Evolutionary conservation across 2,888 invertebrate species (phyloP).

Genomic region (Tenodera sinensis): DNA sequence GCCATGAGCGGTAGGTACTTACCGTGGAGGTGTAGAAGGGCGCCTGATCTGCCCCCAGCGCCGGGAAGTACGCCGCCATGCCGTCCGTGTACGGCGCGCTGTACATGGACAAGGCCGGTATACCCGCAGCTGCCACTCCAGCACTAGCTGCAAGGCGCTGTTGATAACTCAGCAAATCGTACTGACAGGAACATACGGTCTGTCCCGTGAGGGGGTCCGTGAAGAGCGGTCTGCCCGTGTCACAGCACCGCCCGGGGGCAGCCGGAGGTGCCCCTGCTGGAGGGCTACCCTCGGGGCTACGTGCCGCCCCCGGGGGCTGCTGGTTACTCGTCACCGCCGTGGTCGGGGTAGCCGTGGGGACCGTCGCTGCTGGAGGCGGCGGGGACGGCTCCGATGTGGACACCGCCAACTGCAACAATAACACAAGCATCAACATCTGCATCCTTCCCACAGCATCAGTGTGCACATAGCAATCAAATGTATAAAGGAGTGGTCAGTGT

Average conservation of each 20-base stretch:
- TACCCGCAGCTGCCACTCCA: conserved; percentile 60
- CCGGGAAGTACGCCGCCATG: conserved; percentile 83
- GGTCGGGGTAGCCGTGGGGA: conserved; percentile 46
- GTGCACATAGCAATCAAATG: no score
- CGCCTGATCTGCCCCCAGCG: conserved; percentile 79
- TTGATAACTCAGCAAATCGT: conserved; percentile 83
- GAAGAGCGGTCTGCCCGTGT: conserved; percentile 86
- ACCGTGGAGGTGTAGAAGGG: conserved; percentile 82
- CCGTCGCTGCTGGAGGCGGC: conserved; percentile 49
- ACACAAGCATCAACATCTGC: background rate
- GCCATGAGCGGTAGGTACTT: conserved; percentile 54
- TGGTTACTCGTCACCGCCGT: conserved; percentile 16
- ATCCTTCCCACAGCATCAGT: background rate
- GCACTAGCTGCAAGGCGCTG: conserved; percentile 64
- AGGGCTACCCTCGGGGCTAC: conserved; percentile 14
- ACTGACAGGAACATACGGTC: conserved; percentile 86
- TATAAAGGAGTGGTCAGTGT: no score
- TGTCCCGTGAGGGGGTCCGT: conserved; percentile 86
- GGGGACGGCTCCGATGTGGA: conserved; percentile 50
- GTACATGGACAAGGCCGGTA: conserved; percentile 76
- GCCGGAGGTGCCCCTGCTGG: conserved; percentile 42
- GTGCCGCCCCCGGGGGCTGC: conserved; percentile 11
- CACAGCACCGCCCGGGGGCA: conserved; percentile 71
- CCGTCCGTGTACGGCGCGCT: conserved; percentile 73
- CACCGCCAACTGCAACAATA: conserved; percentile 22